phyloP scores from a whole-genome alignment of 1,140 invertebrate genomes.

The Atopsyche davidsoni region DNA sequence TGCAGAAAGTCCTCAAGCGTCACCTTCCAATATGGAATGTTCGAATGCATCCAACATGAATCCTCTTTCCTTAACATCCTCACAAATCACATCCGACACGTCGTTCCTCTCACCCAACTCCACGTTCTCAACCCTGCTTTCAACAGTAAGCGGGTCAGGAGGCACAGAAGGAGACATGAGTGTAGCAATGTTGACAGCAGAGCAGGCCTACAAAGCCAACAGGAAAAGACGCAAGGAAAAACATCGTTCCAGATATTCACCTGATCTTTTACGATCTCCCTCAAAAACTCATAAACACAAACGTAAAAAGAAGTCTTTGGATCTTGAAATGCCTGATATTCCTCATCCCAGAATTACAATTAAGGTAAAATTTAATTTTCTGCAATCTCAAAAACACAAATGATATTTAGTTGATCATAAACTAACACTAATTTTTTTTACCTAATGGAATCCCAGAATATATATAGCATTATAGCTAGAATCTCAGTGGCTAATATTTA shows the following conservation, averaged over 20 bases:
- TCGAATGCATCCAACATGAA: slow-evolving; percentile 32
- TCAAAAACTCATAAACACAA: slow-evolving; percentile 64
- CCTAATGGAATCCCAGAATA: no score
- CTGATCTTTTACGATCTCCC: slow-evolving; percentile 52
- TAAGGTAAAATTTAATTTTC: slow-evolving; percentile 50
- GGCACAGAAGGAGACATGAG: slow-evolving; percentile 36
- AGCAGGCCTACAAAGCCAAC: slow-evolving; percentile 46
- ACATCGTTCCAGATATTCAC: slow-evolving; percentile 61
- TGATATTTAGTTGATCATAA: no score
- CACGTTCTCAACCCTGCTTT: slow-evolving; percentile 43
- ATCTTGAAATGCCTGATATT: slow-evolving; percentile 56
- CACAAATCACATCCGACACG: slow-evolving; percentile 31
- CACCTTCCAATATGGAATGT: slow-evolving; percentile 38
- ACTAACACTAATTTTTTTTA: no score
- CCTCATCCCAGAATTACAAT: slow-evolving; percentile 69
- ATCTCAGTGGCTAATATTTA: no score
- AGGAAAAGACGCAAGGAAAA: slow-evolving; percentile 65
- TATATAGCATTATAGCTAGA: no score
- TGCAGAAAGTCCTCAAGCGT: slow-evolving; percentile 46
- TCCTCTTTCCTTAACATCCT: slow-evolving; percentile 7
- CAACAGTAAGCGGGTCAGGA: neutral
- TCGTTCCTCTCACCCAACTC: slow-evolving; percentile 40
- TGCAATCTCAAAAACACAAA: no score
- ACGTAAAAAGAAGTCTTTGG: slow-evolving; percentile 65
- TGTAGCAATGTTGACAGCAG: slow-evolving; percentile 40